Evolutionary conservation across 2,113 vertebrate genomes (phyloP), one percentile per base, ranked within the genome.

Genomic region (Tretioscincus oriximinensis): DNA sequence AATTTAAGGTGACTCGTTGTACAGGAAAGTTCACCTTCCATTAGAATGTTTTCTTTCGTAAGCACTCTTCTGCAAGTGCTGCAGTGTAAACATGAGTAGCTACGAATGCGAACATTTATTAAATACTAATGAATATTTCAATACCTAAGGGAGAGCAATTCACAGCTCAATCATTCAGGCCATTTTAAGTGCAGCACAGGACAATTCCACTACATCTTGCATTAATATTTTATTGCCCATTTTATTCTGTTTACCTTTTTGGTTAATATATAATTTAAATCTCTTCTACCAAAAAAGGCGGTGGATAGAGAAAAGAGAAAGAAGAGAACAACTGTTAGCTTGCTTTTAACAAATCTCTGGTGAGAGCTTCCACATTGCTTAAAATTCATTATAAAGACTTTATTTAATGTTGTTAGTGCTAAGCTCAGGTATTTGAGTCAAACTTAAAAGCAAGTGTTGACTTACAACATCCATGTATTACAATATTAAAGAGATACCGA

Each of bases 201-300:
- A 96, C 94, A 96, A 96, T 96, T 95, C 93, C 94, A 94, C 94
- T 95, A 96, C 95, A 95, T 96, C 92, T 94, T 93, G 91, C 91
- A 95, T 96, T 94, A 96, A 96, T 96, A 96, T 96, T 96, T 96
- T 93, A 96, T 96, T 93, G 88, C 88, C 92, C 89, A 94, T 96
- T 96, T 96, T 96, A 96, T 96, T 96, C 95, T 96, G 94, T 96
- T 96, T 96, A 96, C 95, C 92, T 96, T 96, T 95, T 95, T 90
- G 86, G 94, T 96, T 96, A 96, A 96, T 96, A 93, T 94, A 96
- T 96, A 96, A 96, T 96, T 96, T 95, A 96, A 95, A 96, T 81
- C 86, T 84, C 87, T 91, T 94, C 92, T 90, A 93, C 94, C 93
- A 92, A 94, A 95, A 93, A 91, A 88, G 80, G 70, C 49, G 31